Conservation (phyloP, 2,888 invertebrate species). For the Lypha dubia region DNA sequence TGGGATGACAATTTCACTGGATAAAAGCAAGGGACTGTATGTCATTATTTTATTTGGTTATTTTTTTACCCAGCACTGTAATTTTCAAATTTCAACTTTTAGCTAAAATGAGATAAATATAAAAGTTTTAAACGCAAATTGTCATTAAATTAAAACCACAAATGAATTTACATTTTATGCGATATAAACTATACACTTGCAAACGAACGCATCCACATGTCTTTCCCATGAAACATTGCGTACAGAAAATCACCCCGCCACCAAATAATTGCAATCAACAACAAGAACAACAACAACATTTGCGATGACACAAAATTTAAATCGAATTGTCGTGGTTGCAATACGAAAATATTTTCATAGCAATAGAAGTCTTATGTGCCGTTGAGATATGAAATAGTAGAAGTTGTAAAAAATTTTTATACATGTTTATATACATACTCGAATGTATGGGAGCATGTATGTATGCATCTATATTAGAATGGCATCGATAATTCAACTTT, state of each 20-base stretch:
- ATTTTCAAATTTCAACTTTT: slow-evolving; percentile 29
- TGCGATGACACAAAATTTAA: slow-evolving; percentile 53
- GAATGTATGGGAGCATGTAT: no score
- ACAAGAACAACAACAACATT: not conserved
- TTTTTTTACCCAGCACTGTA: slow-evolving; percentile 7
- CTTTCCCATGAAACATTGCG: slow-evolving; percentile 15
- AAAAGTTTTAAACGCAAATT: slow-evolving; percentile 65
- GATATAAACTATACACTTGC: slow-evolving; percentile 16
- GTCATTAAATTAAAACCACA: slow-evolving; percentile 67
- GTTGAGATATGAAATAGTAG: not conserved
- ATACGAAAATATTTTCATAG: slow-evolving; percentile 42
- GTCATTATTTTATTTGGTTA: slow-evolving; percentile 31
- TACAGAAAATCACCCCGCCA: slow-evolving; percentile 10
- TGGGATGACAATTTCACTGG: not conserved
- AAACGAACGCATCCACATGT: slow-evolving; percentile 10
- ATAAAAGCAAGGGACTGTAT: not conserved
- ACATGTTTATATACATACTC: no score
- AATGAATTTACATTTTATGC: slow-evolving; percentile 58
- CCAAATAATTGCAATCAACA: not conserved
- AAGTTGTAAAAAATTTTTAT: not conserved
- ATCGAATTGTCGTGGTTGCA: slow-evolving; percentile 57
- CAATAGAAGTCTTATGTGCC: slow-evolving; percentile 18
- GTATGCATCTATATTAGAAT: no score
- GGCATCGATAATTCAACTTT: no score
- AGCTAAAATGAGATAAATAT: slow-evolving; percentile 54